Base-by-base conservation (phyloP, 2,888 invertebrate species). In the Camptogramma bilineatum region DNA sequence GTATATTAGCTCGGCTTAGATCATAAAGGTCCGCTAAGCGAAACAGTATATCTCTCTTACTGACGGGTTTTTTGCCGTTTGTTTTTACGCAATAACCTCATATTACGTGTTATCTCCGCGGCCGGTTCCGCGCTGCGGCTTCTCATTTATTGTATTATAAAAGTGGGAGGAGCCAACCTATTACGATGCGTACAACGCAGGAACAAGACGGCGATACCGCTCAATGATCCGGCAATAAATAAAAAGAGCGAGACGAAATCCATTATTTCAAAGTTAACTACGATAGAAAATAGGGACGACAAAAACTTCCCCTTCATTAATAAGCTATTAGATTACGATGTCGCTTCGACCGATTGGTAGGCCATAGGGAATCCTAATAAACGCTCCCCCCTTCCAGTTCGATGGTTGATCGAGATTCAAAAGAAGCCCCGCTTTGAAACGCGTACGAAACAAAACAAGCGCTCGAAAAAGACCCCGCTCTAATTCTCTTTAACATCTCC, bases 401-500 rank as follows among this genome's bases (percentile, higher is more conserved):
- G 90, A 87, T 91, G 90, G 86, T 80, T 86, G 91, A 88, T 88
- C 88, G 90, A 90, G 92, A 93, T 91, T 93, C 91, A 89, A 92
- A 92, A 88, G 92, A 91, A 91, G 88, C 87, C 90, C 88, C 84
- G 87, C 87, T 90, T 91, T 90, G 86, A 90, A 73, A 82, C 82
- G 84, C 81, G 80, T 78, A 81, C 83, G 83, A 92, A 91, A 92
- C 92, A 92, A 92, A 92, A 92, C 91, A 84, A 84, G 80, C 87
- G 88, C 83, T 86, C 85, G 81, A 88, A 91, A 91, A 90, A 86
- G 90, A 84, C 90, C 91, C 91, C 84, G 91, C 84, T 90, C 91
- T 92, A 92, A 93, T 93, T 93, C 93, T 91, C 91, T 92, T 91
- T 91, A 90, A 89, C 91, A 91, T 92, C 92, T 93, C 93, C 91